Conservation (phyloP, 2,888 invertebrate species). For the Ornithoptera priamus region DNA sequence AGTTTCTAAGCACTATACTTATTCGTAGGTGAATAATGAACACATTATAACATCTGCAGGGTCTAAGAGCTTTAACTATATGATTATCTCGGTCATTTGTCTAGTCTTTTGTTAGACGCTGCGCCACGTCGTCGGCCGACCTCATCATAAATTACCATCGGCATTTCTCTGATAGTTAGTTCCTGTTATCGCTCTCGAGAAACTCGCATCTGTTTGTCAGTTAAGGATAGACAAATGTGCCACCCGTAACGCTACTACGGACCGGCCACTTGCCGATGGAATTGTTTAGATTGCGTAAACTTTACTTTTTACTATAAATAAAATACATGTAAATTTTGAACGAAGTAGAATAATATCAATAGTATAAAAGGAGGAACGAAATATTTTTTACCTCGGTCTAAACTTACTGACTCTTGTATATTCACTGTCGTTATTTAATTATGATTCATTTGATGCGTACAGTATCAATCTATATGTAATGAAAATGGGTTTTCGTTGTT, state of each 20-base stretch:
- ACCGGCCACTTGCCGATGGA: constrained; percentile 46
- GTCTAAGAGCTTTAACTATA: constrained; percentile 42
- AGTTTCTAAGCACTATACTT: constrained; percentile 4
- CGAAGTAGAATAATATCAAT: not conserved
- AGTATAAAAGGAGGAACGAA: too few species aligned
- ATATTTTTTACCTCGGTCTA: too few species aligned
- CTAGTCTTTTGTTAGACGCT: constrained; percentile 66
- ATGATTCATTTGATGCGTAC: too few species aligned
- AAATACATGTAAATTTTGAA: not conserved
- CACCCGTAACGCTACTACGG: constrained; percentile 65
- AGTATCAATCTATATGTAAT: too few species aligned
- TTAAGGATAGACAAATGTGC: constrained; percentile 53
- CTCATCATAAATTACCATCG: constrained; percentile 73
- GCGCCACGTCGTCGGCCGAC: constrained; percentile 54
- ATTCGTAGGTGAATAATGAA: constrained; percentile 27
- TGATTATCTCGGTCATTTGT: constrained; percentile 75
- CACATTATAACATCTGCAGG: constrained; percentile 30
- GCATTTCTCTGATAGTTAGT: constrained; percentile 67
- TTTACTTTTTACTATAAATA: constrained; percentile 7
- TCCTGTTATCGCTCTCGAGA: constrained; percentile 62
- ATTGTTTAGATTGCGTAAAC: constrained; percentile 20
- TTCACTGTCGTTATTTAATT: too few species aligned
- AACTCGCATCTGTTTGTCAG: constrained; percentile 73
- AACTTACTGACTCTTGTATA: too few species aligned
- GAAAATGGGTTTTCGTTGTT: too few species aligned